Evolutionary conservation across 2,113 vertebrate genomes (phyloP).

Genomic region (Pipa parva): DNA sequence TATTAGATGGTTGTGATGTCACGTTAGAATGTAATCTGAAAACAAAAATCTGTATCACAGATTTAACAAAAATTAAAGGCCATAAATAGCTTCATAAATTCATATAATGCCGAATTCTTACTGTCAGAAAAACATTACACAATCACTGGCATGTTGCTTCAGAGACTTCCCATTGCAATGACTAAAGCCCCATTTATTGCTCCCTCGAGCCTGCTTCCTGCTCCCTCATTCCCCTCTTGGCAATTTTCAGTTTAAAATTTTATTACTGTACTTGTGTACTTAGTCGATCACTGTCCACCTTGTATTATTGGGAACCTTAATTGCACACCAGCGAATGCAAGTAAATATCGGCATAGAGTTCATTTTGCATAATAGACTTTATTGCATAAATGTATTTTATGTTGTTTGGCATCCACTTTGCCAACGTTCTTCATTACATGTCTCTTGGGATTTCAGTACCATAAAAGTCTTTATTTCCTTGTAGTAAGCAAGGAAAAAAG

Average conservation of each 20-base stretch:
- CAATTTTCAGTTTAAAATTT: conserved; percentile 39
- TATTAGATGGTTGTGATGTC: not conserved
- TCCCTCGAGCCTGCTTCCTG: conserved; percentile 25
- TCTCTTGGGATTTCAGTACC: conserved; percentile 16
- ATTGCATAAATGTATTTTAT: conserved; percentile 35
- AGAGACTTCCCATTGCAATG: conserved; percentile 38
- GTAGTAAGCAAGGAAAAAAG: conserved; percentile 13
- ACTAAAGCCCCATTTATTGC: conserved; percentile 37
- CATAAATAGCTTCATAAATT: conserved; percentile 38
- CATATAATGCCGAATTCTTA: conserved; percentile 19
- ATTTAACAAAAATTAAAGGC: conserved; percentile 28
- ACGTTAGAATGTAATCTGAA: not conserved
- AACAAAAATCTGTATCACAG: not conserved
- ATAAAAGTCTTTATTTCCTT: conserved; percentile 19
- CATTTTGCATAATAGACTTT: conserved; percentile 41
- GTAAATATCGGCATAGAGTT: conserved; percentile 34
- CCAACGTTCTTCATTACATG: conserved; percentile 29
- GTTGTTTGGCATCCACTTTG: conserved; percentile 28
- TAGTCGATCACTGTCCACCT: conserved; percentile 42
- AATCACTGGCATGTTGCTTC: conserved; percentile 37
- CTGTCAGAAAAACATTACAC: conserved; percentile 41
- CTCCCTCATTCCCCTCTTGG: conserved; percentile 35
- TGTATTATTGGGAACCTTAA: conserved; percentile 39
- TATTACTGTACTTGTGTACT: conserved; percentile 39
- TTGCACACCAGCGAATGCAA: conserved; percentile 37